These are phyloP conservation scores for Drosophila miranda DNA, from an alignment of 1,140 invertebrate species.

Conservation along the genomic window DNA sequence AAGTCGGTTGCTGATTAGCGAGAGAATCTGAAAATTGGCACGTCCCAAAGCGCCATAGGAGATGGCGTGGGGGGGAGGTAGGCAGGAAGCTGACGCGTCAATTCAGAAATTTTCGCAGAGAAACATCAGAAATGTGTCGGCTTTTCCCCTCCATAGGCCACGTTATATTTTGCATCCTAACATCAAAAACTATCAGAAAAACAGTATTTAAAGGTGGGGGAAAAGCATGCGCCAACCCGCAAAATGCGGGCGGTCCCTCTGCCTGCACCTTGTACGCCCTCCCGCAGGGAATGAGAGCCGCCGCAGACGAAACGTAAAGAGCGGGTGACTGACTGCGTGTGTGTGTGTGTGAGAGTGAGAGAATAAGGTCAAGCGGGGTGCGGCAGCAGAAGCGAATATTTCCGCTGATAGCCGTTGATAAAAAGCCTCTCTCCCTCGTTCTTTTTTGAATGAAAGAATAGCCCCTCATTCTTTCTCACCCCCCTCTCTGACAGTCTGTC, in stretches of 20 bases:
- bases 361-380: constrained; percentile 77
- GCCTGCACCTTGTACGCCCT: constrained; percentile 39
- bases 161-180: constrained; percentile 1
- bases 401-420: constrained; percentile 75
- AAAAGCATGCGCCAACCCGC: constrained; percentile 38
- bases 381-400: constrained; percentile 64
- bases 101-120: too few relatives aligned
- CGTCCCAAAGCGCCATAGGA: constrained; percentile 1
- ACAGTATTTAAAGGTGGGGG: not conserved
- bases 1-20: constrained; percentile 36
- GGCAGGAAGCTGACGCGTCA: too few relatives aligned
- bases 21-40: constrained; percentile 34
- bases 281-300: constrained; percentile 14
- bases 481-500: constrained; percentile 1
- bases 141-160: too few relatives aligned
- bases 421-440: constrained; percentile 37
- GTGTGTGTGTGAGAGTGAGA: constrained; percentile 8
- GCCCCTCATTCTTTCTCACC: not conserved
- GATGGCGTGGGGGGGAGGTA: not conserved
- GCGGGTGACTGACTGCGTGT: not conserved
- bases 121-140: too few relatives aligned
- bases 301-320: constrained; percentile 3
- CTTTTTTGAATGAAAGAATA: not conserved
- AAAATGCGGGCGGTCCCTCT: constrained; percentile 36
- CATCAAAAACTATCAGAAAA: not conserved